phyloP scores from a whole-genome alignment of 2,888 invertebrate genomes.

The Eupithecia pulchellata region DNA sequence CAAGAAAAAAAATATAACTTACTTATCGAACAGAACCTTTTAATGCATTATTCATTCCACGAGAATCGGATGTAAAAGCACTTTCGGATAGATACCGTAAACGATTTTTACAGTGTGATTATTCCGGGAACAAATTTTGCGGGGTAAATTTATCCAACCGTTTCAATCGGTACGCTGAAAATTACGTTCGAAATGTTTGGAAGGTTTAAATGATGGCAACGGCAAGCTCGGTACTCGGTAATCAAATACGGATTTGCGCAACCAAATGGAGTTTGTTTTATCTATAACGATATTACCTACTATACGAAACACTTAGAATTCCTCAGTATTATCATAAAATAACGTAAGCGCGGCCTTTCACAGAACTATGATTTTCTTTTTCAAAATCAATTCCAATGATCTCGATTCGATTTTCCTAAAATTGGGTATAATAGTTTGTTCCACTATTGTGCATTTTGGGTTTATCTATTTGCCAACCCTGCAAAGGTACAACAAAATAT shows the following conservation, averaged over 20 bases:
- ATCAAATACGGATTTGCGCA: slow-evolving; percentile 2
- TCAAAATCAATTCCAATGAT: background rate
- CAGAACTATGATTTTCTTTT: background rate
- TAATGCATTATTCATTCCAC: background rate
- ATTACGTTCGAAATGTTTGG: slow-evolving; percentile 16
- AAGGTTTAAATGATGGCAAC: slow-evolving; percentile 12
- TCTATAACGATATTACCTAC: background rate
- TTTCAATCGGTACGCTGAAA: slow-evolving; percentile 4
- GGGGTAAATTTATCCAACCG: background rate
- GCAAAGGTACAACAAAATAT: background rate
- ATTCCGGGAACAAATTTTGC: slow-evolving; percentile 5
- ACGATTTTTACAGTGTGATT: slow-evolving; percentile 20
- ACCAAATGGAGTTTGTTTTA: background rate
- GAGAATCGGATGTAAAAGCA: background rate
- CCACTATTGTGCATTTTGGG: background rate
- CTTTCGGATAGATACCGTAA: background rate
- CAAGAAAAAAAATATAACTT: background rate
- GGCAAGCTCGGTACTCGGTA: slow-evolving; percentile 1
- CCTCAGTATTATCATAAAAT: background rate
- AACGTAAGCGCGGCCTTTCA: background rate
- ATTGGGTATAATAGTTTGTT: background rate
- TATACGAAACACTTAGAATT: too few relatives aligned
- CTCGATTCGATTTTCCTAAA: background rate
- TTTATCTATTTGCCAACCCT: background rate
- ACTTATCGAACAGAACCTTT: background rate